Evolutionary conservation across 2,888 invertebrate genomes (phyloP).

Genomic region (Noctua pronuba): DNA sequence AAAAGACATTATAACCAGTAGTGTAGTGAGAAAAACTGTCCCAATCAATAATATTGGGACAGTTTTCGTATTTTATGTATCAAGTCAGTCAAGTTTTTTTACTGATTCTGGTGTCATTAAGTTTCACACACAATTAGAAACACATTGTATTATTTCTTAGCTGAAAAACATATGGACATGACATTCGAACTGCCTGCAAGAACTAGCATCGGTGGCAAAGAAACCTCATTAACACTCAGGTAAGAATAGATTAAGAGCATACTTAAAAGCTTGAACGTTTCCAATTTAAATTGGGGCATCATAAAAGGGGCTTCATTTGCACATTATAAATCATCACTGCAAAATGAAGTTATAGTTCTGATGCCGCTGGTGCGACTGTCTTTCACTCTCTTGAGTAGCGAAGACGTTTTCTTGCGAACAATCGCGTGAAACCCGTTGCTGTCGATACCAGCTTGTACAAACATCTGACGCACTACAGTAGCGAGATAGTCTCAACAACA

Average conservation of each 20-base stretch:
- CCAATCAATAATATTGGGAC: too few species aligned
- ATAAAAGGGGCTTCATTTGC: not conserved
- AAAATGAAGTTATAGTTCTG: not conserved
- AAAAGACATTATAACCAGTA: not conserved
- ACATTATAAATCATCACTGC: not conserved
- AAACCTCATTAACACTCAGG: conserved; percentile 90
- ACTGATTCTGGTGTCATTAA: not conserved
- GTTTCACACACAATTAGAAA: not conserved
- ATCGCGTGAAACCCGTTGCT: not conserved
- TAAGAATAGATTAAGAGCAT: conserved; percentile 47
- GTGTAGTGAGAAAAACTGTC: too few species aligned
- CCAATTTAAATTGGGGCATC: not conserved
- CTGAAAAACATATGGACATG: conserved; percentile 91
- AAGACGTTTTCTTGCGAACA: not conserved
- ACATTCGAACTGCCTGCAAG: conserved; percentile 92
- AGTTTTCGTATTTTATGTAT: too few species aligned
- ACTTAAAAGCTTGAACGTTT: not conserved
- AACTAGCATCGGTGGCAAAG: conserved; percentile 92
- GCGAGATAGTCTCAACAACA: not conserved
- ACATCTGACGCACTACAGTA: not conserved
- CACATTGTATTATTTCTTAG: conserved; percentile 63
- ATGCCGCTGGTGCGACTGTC: not conserved
- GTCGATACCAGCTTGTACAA: not conserved
- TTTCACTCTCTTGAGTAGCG: not conserved
- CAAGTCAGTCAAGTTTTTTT: too few species aligned